Evolutionary conservation across 2,888 invertebrate genomes (phyloP).

Genomic region (Amblyjoppa proteus): DNA sequence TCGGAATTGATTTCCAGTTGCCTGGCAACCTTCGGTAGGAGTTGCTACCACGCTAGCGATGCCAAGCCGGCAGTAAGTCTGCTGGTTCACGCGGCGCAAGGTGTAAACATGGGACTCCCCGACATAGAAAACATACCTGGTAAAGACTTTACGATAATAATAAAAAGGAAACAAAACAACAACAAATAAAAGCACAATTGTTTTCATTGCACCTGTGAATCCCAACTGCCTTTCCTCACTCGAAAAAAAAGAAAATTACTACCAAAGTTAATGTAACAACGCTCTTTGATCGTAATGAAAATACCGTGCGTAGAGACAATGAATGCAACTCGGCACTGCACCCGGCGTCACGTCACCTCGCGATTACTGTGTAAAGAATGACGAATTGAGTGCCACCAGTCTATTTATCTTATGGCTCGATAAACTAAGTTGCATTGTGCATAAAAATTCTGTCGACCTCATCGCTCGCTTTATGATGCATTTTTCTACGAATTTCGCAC

Average conservation of each 20-base stretch:
- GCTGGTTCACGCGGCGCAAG: slow-evolving; percentile 77
- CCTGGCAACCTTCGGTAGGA: slow-evolving; percentile 78
- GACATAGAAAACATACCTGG: slow-evolving; percentile 82
- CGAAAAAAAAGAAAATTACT: background rate
- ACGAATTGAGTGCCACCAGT: background rate
- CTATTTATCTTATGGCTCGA: slow-evolving; percentile 13
- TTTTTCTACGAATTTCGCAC: background rate
- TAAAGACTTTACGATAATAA: slow-evolving; percentile 70
- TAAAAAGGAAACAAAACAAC: slow-evolving; percentile 33
- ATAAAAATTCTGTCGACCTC: background rate
- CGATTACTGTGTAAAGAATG: slow-evolving; percentile 46
- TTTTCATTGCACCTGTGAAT: slow-evolving; percentile 17
- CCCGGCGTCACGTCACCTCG: slow-evolving; percentile 40
- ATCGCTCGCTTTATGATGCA: background rate
- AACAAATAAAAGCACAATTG: slow-evolving; percentile 36
- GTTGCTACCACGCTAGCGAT: slow-evolving; percentile 76
- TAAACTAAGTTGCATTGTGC: slow-evolving; percentile 2
- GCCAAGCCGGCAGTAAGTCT: slow-evolving; percentile 78
- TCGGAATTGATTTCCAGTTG: slow-evolving; percentile 82
- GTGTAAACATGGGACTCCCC: slow-evolving; percentile 80
- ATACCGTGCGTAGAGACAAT: background rate
- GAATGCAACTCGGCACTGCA: slow-evolving; percentile 39
- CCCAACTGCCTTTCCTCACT: background rate
- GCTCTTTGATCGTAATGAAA: background rate
- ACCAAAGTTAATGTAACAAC: background rate